Conservation (phyloP, 2,888 invertebrate species). For the Athalia cordata region DNA sequence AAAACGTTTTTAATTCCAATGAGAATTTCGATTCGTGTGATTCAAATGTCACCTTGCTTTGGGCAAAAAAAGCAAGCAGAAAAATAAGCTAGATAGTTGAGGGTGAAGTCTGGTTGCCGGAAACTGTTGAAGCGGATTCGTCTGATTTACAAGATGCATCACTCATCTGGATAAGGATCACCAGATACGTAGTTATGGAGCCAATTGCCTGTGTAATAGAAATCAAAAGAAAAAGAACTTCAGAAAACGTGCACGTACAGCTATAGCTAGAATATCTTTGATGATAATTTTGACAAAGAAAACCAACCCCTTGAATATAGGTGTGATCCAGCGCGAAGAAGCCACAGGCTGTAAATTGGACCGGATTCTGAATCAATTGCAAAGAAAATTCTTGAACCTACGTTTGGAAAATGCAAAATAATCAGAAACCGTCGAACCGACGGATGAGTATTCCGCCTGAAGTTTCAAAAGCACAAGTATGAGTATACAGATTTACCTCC, state of each 20-base stretch:
- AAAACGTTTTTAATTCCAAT: no score
- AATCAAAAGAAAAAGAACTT: not conserved
- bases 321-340: conserved; percentile 38
- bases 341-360: conserved; percentile 41
- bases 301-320: conserved; percentile 42
- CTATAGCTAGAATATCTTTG: not conserved
- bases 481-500: conserved; percentile 3
- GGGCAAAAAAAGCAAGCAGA: no score
- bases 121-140: not conserved
- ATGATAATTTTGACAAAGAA: not conserved
- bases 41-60: not conserved
- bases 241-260: not conserved
- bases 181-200: conserved; percentile 39
- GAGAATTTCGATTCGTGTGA: not conserved
- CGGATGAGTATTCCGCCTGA: not conserved
- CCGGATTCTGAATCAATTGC: conserved; percentile 44
- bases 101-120: conserved; percentile 2
- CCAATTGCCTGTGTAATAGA: conserved; percentile 14
- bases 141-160: not conserved
- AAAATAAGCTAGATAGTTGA: not conserved
- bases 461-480: not conserved
- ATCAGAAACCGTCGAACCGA: not conserved
- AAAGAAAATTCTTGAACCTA: conserved; percentile 45
- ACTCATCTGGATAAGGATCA: conserved; percentile 41
- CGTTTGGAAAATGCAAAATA: not conserved